Base-by-base conservation (phyloP, 2,888 invertebrate genomes). In the Lymantria monacha region DNA sequence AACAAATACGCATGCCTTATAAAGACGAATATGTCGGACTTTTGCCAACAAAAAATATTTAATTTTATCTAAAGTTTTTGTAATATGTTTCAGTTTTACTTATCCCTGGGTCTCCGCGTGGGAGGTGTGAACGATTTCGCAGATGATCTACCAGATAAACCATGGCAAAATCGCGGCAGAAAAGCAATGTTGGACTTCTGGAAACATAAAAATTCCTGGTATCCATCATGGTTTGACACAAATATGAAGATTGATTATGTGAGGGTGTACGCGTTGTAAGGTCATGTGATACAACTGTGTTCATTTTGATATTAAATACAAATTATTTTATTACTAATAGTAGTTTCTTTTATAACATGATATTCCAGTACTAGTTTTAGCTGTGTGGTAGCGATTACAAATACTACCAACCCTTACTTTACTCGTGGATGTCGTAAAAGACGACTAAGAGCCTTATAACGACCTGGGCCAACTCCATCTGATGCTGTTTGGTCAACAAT, bases 71-170 rank as follows among this genome's bases (percentile, higher is more conserved):
- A n/a, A n/a, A n/a, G n/a, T n/a, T n/a, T n/a, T 3, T 22, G 22
- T 22, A 10, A 33, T 47, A 15, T 9, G 42, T 48, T 62, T 57
- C 87, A 96, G 94, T 95, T 96, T 91, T 95, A 95, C 78, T 74
- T 97, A 9, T 92, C 94, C 0, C 76, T 97, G 22, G 97, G 97
- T 10, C 91, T 97, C 3, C 95, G 96, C 5, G 95, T 95, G n/a
- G 97, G 96, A 0, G 97, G 97, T 9, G 84, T 93, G 44, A 92
- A 93, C 51, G 94, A 94, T 76, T 97, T 96, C 74, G 90, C 93
- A 0, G 95, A 97, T 67, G 74, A 78, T 9, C 7, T 62, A 51
- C 67, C 82, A 0, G 83, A 84, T 42, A 97, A 97, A 73, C 97
- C 97, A 0, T 97, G 97, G 97, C 85, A 66, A 47, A 96, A 97